Percentiles rank a stretch among this genome's conserved stretches.
phyloP scores from a whole-genome alignment of 1,140 invertebrate genomes.

The Zaprionus ornatus region DNA sequence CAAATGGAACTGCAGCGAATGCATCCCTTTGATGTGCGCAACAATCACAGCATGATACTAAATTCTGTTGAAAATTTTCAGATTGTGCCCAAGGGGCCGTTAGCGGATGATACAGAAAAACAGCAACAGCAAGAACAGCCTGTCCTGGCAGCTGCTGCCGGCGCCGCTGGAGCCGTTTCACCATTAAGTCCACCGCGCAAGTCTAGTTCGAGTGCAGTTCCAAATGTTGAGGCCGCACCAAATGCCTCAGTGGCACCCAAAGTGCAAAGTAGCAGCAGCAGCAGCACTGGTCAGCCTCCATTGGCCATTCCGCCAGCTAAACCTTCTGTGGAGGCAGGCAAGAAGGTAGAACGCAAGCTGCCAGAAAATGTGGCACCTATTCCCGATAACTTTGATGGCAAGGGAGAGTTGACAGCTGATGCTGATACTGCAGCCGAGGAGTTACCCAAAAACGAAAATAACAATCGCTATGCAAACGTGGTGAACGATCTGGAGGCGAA shows the following conservation, averaged over 20 bases:
- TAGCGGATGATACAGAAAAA: slow-evolving; percentile 43
- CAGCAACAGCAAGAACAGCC: slow-evolving; percentile 57
- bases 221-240: slow-evolving; percentile 28
- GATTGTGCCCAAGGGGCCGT: slow-evolving; percentile 69
- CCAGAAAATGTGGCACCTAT: slow-evolving; percentile 81
- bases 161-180: slow-evolving; percentile 43
- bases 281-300: slow-evolving; percentile 65
- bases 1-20: slow-evolving; percentile 25
- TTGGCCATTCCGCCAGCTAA: slow-evolving; percentile 69
- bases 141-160: slow-evolving; percentile 38
- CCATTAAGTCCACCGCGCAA: slow-evolving; percentile 70
- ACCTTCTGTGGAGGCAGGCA: slow-evolving; percentile 17
- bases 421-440: slow-evolving; percentile 68
- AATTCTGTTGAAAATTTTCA: slow-evolving; percentile 84
- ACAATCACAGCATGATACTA: slow-evolving; percentile 78
- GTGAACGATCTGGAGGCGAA: slow-evolving; percentile 61
- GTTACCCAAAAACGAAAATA: slow-evolving; percentile 70
- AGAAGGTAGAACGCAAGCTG: slow-evolving; percentile 64
- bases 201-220: slow-evolving; percentile 40
- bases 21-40: slow-evolving; percentile 49
- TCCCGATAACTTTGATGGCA: slow-evolving; percentile 77
- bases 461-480: slow-evolving; percentile 79
- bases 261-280: slow-evolving; percentile 58
- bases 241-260: slow-evolving; percentile 59
- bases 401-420: slow-evolving; percentile 52